These are phyloP conservation scores for Germaria angustata DNA, from an alignment of 2,888 invertebrate genomes.

Conservation along the genomic window DNA sequence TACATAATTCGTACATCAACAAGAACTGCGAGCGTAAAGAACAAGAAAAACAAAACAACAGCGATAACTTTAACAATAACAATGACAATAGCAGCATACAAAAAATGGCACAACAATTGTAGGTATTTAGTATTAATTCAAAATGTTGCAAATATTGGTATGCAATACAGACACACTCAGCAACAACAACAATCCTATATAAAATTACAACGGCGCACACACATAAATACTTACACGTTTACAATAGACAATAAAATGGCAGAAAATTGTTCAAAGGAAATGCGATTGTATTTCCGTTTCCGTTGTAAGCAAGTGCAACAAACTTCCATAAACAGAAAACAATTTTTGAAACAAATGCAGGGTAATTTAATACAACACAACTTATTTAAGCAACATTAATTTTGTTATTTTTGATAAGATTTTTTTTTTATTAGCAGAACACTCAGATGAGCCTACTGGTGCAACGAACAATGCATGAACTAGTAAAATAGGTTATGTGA, in stretches of 20 bases:
- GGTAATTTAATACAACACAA: constrained; percentile 8
- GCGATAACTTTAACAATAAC: constrained; percentile 20
- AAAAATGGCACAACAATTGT: constrained; percentile 46
- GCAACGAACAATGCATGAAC: too few relatives aligned
- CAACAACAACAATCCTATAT: neutral
- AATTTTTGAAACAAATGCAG: neutral
- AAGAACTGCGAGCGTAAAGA: constrained; percentile 22
- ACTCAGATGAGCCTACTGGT: too few relatives aligned
- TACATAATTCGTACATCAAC: constrained; percentile 26
- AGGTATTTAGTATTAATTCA: constrained; percentile 18
- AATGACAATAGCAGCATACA: constrained; percentile 1
- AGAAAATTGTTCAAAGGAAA: constrained; percentile 52
- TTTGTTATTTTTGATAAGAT: too few relatives aligned
- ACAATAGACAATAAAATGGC: constrained; percentile 21
- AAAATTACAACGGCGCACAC: neutral
- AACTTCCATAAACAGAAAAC: constrained; percentile 15
- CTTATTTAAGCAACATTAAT: neutral
- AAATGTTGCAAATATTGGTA: constrained; percentile 13
- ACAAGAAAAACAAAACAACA: constrained; percentile 39
- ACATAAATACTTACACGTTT: neutral
- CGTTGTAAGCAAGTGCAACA: constrained; percentile 55
- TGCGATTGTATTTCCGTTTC: constrained; percentile 65
- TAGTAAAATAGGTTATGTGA: too few relatives aligned
- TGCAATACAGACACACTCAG: neutral
- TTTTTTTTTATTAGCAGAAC: too few relatives aligned